A percentile compares a stretch with the other conserved stretches of the same genome.
Conservation (phyloP, 2,888 invertebrate species). For the Teleiodes luculella region DNA sequence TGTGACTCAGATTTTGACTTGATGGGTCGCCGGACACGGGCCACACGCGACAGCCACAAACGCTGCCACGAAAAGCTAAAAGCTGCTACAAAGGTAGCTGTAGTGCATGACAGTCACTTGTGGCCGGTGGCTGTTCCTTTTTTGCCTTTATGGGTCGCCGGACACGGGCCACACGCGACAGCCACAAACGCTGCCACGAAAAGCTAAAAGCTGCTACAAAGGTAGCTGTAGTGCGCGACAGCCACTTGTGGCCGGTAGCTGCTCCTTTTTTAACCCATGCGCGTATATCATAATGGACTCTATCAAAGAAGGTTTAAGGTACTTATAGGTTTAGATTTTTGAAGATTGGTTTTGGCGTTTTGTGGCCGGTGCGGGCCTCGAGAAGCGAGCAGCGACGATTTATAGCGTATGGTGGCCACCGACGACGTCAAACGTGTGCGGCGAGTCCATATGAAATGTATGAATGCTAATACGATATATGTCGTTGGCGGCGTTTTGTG, state of each 20-base stretch:
- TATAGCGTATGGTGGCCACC: conserved; percentile 12
- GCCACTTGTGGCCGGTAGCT: conserved; percentile 28
- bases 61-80: conserved; percentile 28
- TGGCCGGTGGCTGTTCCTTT: conserved; percentile 27
- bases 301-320: neutral
- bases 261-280: conserved; percentile 24
- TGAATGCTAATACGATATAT: no score
- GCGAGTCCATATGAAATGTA: neutral
- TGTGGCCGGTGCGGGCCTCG: conserved; percentile 14
- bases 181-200: conserved; percentile 22
- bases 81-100: conserved; percentile 29
- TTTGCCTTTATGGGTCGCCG: no score
- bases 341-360: conserved; percentile 12
- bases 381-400: conserved; percentile 15
- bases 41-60: neutral
- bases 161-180: neutral
- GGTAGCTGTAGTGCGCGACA: conserved; percentile 31
- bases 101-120: conserved; percentile 31
- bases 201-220: conserved; percentile 29
- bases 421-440: conserved; percentile 9
- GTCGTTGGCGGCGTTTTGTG: no score
- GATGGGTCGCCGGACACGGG: no score
- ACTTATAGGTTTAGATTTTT: neutral
- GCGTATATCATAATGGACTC: neutral
- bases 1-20: no score